phyloP scores from a whole-genome alignment of 2,888 invertebrate species.

The Seira musarum region DNA sequence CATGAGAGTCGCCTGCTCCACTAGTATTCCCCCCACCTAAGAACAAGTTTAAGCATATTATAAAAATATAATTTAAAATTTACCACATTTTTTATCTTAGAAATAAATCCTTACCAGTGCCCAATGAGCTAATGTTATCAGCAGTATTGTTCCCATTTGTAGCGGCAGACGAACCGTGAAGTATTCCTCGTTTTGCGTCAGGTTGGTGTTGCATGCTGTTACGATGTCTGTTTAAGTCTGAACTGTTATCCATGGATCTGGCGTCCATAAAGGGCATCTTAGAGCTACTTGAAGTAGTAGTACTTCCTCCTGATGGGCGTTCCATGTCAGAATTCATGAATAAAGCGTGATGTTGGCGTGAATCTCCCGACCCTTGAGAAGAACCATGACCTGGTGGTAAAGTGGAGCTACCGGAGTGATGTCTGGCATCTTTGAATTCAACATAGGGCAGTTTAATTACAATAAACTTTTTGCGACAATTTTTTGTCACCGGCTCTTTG shows the following conservation, averaged over 20 bases:
- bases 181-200: constrained; percentile 28
- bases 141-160: constrained; percentile 55
- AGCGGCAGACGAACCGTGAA: constrained; percentile 41
- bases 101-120: constrained; percentile 26
- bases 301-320: constrained; percentile 25
- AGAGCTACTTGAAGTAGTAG: constrained; percentile 27
- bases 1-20: constrained; percentile 47
- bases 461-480: too few species aligned
- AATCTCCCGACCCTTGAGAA: constrained; percentile 33
- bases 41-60: constrained; percentile 18
- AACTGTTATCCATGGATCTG: constrained; percentile 6
- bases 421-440: constrained; percentile 36
- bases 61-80: constrained; percentile 13
- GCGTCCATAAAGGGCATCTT: constrained; percentile 47
- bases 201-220: constrained; percentile 17
- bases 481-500: too few species aligned
- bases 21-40: constrained; percentile 28
- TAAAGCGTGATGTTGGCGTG: constrained; percentile 43
- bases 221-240: constrained; percentile 42
- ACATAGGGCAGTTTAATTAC: neutral
- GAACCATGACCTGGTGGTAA: too few species aligned
- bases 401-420: constrained; percentile 42
- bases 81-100: constrained; percentile 3
- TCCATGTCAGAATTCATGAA: constrained; percentile 47
- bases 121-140: constrained; percentile 29